These are phyloP conservation scores for Etia nguti DNA, from an alignment of 2,113 vertebrate genomes.

Conservation along the genomic window DNA sequence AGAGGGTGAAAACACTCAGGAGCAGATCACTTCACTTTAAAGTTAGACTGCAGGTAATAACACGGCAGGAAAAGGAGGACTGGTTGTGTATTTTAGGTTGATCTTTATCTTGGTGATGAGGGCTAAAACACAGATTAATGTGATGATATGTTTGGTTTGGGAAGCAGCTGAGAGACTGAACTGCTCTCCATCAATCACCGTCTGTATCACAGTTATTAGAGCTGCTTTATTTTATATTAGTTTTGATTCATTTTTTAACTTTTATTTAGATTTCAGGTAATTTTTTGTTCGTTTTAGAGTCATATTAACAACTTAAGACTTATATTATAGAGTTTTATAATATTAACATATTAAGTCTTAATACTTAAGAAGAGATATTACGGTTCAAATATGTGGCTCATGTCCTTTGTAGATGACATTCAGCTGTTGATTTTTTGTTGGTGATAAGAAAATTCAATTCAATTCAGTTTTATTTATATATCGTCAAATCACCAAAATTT, in stretches of 20 bases:
- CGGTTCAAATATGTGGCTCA: neutral
- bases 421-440: neutral
- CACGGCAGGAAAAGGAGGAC: neutral
- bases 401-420: neutral
- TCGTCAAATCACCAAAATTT: neutral
- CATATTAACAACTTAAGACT: neutral
- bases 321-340: neutral
- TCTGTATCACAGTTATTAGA: neutral
- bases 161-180: neutral
- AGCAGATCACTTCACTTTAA: neutral
- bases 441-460: neutral
- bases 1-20: neutral
- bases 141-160: neutral
- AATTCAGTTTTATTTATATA: neutral
- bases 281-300: too few species aligned
- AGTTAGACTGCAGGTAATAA: accelerated
- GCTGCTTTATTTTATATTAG: accelerated
- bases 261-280: neutral
- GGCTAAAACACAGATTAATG: neutral
- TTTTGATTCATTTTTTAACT: neutral
- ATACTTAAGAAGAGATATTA: neutral
- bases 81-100: accelerated
- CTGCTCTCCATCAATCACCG: neutral
- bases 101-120: accelerated
- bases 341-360: neutral